Conservation (phyloP, 2,888 invertebrate species). For the Dinocampus coccinellae region DNA sequence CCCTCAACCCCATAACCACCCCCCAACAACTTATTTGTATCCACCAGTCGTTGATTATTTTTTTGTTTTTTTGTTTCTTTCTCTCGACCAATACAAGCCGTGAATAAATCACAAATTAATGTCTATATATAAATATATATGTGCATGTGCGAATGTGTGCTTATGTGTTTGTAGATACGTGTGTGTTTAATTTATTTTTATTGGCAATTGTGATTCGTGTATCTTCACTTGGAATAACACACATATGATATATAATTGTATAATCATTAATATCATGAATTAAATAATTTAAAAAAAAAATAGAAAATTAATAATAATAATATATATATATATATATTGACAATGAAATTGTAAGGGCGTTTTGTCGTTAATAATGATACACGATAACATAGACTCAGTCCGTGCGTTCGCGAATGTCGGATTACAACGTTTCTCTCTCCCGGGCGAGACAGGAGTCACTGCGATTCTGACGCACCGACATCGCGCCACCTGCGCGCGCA, state of each 20-base stretch:
- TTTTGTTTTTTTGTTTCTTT: background rate
- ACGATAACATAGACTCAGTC: constrained; percentile 45
- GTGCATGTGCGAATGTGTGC: too few species aligned
- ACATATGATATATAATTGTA: background rate
- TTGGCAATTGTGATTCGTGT: background rate
- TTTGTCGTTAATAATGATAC: constrained; percentile 13
- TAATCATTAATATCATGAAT: background rate
- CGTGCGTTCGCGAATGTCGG: constrained; percentile 46
- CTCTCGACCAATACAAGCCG: background rate
- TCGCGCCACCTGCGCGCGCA: constrained; percentile 69
- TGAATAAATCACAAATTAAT: background rate
- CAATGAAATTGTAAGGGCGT: constrained; percentile 20
- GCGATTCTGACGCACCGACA: constrained; percentile 65
- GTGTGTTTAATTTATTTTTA: too few species aligned
- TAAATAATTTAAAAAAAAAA: background rate
- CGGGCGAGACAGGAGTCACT: constrained; percentile 55
- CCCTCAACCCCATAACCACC: constrained; percentile 61
- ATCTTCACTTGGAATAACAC: background rate
- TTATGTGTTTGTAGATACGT: too few species aligned
- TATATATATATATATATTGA: background rate
- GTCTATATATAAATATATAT: too few species aligned
- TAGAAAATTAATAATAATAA: background rate
- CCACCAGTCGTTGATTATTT: background rate
- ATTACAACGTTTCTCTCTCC: constrained; percentile 50
- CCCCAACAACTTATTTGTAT: constrained; percentile 43